phyloP scores from a whole-genome alignment of 2,113 vertebrate species.

The Polypterus bichir region DNA sequence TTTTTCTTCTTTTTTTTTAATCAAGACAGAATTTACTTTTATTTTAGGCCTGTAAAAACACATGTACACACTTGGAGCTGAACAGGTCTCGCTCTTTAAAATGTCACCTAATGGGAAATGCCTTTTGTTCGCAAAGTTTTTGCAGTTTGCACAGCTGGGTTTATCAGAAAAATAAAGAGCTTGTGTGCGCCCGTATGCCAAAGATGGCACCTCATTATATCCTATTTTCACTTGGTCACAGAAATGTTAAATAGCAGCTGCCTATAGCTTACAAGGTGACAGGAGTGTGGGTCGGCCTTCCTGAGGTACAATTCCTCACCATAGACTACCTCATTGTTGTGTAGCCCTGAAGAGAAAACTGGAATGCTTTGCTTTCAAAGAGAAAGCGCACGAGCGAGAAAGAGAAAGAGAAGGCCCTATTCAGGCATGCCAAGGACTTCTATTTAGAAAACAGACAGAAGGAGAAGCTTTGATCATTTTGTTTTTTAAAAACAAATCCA shows the following conservation, averaged over 20 bases:
- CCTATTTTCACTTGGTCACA: too few species aligned
- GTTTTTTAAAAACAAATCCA: too few species aligned
- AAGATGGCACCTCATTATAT: too few species aligned
- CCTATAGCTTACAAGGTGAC: neutral
- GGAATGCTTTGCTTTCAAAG: too few species aligned
- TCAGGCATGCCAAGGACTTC: too few species aligned
- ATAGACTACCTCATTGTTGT: too few species aligned
- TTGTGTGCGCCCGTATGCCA: too few species aligned
- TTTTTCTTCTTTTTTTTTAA: neutral
- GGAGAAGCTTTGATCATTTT: too few species aligned
- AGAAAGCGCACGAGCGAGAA: too few species aligned
- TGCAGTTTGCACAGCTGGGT: neutral
- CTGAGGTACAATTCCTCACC: neutral
- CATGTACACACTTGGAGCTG: conserved; percentile 5
- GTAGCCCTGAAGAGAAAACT: too few species aligned
- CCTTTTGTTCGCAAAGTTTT: neutral
- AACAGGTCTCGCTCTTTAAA: neutral
- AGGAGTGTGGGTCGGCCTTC: neutral
- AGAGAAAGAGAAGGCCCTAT: too few species aligned
- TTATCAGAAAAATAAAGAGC: neutral
- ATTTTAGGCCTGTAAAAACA: conserved; percentile 7
- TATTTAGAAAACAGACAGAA: too few species aligned
- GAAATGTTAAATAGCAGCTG: neutral
- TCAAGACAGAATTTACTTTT: neutral
- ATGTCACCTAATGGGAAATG: neutral